These are phyloP conservation scores for Hypolimnas misippus DNA, from an alignment of 2,888 invertebrate species.

Conservation along the genomic window DNA sequence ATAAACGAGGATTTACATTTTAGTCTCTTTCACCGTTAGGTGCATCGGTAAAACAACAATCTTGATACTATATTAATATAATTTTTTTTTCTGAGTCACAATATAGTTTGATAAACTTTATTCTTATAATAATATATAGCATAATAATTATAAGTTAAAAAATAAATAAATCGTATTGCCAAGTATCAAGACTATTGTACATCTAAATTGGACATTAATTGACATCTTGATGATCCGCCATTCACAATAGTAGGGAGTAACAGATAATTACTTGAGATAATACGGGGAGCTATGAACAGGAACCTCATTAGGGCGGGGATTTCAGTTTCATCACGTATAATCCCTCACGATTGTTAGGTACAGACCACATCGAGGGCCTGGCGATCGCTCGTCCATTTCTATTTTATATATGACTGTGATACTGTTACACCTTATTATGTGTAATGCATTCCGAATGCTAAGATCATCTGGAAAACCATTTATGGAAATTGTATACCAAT, in stretches of 20 bases:
- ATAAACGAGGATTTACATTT: no score
- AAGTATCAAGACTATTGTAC: conserved; percentile 40
- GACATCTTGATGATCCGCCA: conserved; percentile 51
- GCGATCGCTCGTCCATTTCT: conserved; percentile 40
- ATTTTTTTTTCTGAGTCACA: no score
- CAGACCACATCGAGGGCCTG: conserved; percentile 45
- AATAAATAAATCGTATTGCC: conserved; percentile 23
- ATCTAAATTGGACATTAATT: conserved; percentile 45
- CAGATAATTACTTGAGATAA: conserved; percentile 71
- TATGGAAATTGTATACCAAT: conserved; percentile 83
- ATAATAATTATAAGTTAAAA: no score
- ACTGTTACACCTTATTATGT: conserved; percentile 69
- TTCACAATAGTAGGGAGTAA: conserved; percentile 51
- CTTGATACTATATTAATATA: no score
- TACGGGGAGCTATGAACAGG: conserved; percentile 61
- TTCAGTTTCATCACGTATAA: conserved; percentile 63
- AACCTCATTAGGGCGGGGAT: conserved; percentile 64
- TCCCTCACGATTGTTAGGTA: conserved; percentile 61
- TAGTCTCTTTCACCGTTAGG: no score
- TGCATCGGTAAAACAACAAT: no score
- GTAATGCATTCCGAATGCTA: conserved; percentile 66
- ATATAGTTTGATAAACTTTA: no score
- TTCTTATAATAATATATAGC: no score
- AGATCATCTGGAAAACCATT: conserved; percentile 79
- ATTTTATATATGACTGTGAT: conserved; percentile 47